Base-by-base conservation (phyloP, 1,140 invertebrate species). In the Musca domestica region DNA sequence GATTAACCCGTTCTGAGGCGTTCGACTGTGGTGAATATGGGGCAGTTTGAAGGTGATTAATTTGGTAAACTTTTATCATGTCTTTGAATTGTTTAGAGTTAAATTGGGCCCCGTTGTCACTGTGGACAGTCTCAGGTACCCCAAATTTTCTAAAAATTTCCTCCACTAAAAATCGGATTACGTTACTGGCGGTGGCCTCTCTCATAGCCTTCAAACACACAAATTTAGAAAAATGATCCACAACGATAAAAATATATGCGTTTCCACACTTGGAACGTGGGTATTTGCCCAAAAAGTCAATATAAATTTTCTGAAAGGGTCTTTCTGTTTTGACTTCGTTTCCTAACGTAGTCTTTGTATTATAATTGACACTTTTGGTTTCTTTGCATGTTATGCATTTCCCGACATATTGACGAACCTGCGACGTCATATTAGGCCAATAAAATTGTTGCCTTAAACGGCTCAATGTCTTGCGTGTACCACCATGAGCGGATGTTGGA, bases 251-350 rank as follows among this genome's bases (percentile, higher is more conserved):
- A 14, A 58, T 58, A 58, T 58, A 27, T 20, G 22, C 58, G 9
- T 30, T 58, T 58, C 22, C 27, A 15, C 12, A n/a, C 41, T 64
- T 64, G 3, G 54, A 27, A 17, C 58, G 14, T 20, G 54, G 54
- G 22, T 27, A 58, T 58, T 25, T 25, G 14, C 54, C 54, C 22
- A 58, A 15, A 15, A 58, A 49, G 25, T 65, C 63, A n/a, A 30
- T 30, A 30, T 30, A 30, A 4, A 3, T 30, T 9, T 30, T 30
- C 9, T 30, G 27, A 9, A 30, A 30, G 3, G 27, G 27, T 30
- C 9, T 9, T 30, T 30, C 9, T 30, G 27, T 30, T 9, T 30
- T 30, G 27, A 30, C 27, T 30, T 30, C 27, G 27, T 30, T 30
- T 4, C 27, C 27, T 30, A 30, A 4, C 3, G 27, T 30, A 9